phyloP scores from a whole-genome alignment of 2,888 invertebrate species.

The Thymelicus lineola region DNA sequence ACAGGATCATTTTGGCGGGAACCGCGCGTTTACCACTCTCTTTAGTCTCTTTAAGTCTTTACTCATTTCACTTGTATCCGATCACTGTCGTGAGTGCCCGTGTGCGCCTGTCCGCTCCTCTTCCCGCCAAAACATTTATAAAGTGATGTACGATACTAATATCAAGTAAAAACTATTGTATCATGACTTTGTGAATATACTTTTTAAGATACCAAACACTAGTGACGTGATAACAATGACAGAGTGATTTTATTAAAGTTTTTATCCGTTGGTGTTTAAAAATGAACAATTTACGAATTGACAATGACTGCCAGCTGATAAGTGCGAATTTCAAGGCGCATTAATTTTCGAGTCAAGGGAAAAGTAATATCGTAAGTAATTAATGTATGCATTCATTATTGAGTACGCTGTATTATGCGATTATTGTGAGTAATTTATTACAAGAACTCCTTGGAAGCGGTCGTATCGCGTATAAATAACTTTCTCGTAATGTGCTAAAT shows the following conservation, averaged over 20 bases:
- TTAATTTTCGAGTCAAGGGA: constrained; percentile 37
- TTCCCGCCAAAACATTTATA: constrained; percentile 23
- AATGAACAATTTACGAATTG: constrained; percentile 17
- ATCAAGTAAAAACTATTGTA: constrained; percentile 7
- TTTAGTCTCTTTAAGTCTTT: too few relatives aligned
- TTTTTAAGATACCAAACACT: not conserved
- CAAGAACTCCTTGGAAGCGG: constrained; percentile 51
- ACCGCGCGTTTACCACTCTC: not conserved
- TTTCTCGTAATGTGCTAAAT: constrained; percentile 34
- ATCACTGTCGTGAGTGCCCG: constrained; percentile 15
- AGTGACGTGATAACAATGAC: not conserved
- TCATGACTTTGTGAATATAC: not conserved
- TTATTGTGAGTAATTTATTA: constrained; percentile 49
- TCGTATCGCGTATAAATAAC: constrained; percentile 30
- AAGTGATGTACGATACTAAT: constrained; percentile 18
- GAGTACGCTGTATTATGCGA: constrained; percentile 42
- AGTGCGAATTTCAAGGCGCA: constrained; percentile 36
- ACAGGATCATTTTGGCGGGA: constrained; percentile 30
- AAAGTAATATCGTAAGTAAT: constrained; percentile 37
- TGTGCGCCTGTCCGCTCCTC: not conserved
- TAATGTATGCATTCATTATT: constrained; percentile 25
- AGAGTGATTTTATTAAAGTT: not conserved
- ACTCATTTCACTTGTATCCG: constrained; percentile 27
- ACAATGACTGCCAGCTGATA: constrained; percentile 32
- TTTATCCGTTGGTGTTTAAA: not conserved